phyloP scores from a whole-genome alignment of 2,888 invertebrate species.

The Glyphotaelius pellucidus region DNA sequence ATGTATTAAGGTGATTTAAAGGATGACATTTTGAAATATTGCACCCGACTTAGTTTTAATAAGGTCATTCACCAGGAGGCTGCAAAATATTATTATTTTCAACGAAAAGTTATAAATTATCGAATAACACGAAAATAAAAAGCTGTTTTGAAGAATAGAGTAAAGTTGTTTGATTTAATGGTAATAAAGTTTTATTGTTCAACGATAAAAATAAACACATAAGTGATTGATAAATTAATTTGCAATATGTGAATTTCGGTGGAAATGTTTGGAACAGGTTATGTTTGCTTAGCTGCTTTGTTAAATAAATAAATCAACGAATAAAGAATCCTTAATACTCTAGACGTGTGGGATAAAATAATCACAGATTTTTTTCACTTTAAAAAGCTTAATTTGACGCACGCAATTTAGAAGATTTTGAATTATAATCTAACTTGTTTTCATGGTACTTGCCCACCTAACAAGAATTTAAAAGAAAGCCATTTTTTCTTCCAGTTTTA shows the following conservation, averaged over 20 bases:
- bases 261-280: conserved; percentile 3
- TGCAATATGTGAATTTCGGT: background rate
- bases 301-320: background rate
- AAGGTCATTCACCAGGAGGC: background rate
- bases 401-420: background rate
- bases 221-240: conserved; percentile 3
- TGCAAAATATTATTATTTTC: background rate
- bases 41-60: background rate
- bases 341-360: background rate
- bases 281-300: background rate
- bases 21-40: background rate
- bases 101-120: background rate
- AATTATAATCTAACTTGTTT: background rate
- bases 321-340: background rate
- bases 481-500: background rate
- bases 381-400: background rate
- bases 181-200: background rate
- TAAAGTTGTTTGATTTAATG: background rate
- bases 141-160: background rate
- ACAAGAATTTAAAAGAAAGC: background rate
- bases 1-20: background rate
- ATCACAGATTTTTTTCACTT: background rate
- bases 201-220: background rate
- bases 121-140: background rate
- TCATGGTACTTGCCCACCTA: background rate